These are phyloP conservation scores for Ellobium chinense DNA, from an alignment of 2,888 invertebrate genomes.

Conservation along the genomic window DNA sequence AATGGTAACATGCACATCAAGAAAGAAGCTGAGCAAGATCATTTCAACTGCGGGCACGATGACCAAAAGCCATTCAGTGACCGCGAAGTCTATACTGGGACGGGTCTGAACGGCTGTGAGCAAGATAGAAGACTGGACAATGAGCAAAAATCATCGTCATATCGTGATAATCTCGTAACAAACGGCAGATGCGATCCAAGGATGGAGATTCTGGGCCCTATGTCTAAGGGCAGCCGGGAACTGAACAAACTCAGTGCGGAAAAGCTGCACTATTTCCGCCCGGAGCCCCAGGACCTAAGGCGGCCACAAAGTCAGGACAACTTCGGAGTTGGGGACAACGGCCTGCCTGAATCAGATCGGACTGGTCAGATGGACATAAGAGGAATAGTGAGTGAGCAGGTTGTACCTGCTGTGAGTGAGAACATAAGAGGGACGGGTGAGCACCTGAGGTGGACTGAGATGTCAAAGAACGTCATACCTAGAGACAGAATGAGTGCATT, in stretches of 20 bases:
- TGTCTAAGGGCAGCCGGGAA: background rate
- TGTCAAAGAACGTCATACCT: background rate
- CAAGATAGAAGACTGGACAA: background rate
- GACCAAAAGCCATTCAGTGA: background rate
- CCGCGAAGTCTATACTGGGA: background rate
- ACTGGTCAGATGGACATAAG: background rate
- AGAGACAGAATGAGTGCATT: conserved; percentile 36
- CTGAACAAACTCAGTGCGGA: background rate
- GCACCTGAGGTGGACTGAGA: conserved; percentile 1
- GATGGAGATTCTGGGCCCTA: background rate
- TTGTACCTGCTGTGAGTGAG: conserved; percentile 6
- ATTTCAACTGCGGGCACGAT: background rate
- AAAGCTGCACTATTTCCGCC: conserved; percentile 23
- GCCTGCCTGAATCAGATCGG: background rate
- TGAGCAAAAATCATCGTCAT: background rate
- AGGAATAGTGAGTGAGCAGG: background rate
- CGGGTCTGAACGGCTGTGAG: background rate
- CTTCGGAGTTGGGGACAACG: background rate
- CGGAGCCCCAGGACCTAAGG: conserved; percentile 15
- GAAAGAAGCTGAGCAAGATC: background rate
- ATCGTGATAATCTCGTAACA: background rate
- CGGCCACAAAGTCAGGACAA: background rate
- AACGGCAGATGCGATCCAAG: background rate
- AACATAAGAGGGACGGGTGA: conserved; percentile 7
- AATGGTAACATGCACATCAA: background rate